These are phyloP conservation scores for Ranitomeya imitator DNA, from an alignment of 2,113 vertebrate genomes.

Conservation along the genomic window DNA sequence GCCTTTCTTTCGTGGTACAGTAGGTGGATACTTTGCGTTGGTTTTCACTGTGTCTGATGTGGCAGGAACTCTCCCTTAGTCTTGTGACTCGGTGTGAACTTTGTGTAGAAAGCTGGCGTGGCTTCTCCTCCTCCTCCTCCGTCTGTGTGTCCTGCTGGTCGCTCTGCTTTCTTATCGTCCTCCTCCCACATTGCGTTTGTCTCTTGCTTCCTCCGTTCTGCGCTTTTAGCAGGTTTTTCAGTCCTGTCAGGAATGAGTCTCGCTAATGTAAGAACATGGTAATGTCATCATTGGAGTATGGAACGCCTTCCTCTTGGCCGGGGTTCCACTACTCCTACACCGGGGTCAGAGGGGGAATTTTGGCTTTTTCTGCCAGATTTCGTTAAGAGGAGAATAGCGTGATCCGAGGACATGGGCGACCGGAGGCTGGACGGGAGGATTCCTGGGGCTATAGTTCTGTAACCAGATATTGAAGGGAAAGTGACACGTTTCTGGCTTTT, in stretches of 20 bases:
- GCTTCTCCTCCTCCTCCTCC: background rate
- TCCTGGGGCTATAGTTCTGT: constrained; percentile 13
- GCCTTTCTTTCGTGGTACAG: too few relatives aligned
- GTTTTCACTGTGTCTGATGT: constrained; percentile 19
- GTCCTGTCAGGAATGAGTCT: too few relatives aligned
- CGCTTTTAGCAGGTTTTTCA: background rate
- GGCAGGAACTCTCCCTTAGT: constrained; percentile 42
- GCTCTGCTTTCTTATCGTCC: background rate
- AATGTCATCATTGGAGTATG: background rate
- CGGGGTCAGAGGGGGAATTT: background rate
- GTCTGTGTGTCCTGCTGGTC: background rate
- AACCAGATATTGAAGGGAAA: background rate
- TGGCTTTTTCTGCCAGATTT: background rate
- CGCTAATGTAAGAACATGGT: background rate
- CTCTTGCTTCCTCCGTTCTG: background rate
- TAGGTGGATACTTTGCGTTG: background rate
- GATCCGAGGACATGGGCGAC: constrained; percentile 12
- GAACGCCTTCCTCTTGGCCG: background rate
- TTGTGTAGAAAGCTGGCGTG: constrained; percentile 24
- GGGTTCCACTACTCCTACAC: background rate
- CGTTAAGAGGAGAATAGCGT: background rate
- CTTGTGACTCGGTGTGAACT: constrained; percentile 39
- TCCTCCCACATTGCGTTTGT: background rate
- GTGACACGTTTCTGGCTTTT: background rate
- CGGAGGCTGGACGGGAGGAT: background rate